Conservation (phyloP, 2,888 invertebrate genomes). For the Torymus auratus region DNA sequence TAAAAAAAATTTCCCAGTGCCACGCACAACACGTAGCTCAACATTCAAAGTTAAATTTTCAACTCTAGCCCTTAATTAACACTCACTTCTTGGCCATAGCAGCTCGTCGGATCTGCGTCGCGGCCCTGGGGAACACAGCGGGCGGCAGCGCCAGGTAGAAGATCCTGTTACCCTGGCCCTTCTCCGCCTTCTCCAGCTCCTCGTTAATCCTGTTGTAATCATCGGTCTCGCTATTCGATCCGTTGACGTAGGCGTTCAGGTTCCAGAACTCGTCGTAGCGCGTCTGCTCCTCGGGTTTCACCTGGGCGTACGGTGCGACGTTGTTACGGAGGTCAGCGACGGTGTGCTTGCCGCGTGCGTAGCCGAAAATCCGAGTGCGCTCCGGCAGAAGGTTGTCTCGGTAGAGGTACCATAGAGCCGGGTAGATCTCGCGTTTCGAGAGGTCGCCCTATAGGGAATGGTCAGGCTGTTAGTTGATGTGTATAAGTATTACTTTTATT, state of each 20-base stretch:
- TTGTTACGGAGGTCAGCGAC: background rate
- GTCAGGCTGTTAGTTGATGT: background rate
- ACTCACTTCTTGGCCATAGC: slow-evolving; percentile 45
- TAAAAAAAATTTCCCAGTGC: no score
- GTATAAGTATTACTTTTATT: no score
- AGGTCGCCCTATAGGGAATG: slow-evolving; percentile 44
- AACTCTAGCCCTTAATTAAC: background rate
- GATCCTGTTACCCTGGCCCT: slow-evolving; percentile 21
- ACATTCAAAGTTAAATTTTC: background rate
- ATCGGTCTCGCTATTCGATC: background rate
- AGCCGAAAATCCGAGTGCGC: slow-evolving; percentile 23
- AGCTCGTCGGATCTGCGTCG: slow-evolving; percentile 37
- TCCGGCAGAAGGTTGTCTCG: slow-evolving; percentile 19
- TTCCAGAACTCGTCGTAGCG: slow-evolving; percentile 50
- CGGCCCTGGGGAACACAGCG: slow-evolving; percentile 7
- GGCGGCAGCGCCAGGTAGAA: slow-evolving; percentile 53
- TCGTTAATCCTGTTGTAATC: slow-evolving; percentile 34
- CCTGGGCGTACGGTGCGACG: background rate
- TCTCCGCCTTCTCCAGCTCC: background rate
- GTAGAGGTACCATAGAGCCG: slow-evolving; percentile 49
- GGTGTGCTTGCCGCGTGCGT: background rate
- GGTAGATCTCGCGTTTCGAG: slow-evolving; percentile 42
- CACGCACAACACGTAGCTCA: no score
- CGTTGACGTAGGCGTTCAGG: slow-evolving; percentile 12
- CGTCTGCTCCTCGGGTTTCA: background rate